Evolutionary conservation across 2,797 vertebrate genomes (phyloP).

Genomic region (Platalea minor): DNA sequence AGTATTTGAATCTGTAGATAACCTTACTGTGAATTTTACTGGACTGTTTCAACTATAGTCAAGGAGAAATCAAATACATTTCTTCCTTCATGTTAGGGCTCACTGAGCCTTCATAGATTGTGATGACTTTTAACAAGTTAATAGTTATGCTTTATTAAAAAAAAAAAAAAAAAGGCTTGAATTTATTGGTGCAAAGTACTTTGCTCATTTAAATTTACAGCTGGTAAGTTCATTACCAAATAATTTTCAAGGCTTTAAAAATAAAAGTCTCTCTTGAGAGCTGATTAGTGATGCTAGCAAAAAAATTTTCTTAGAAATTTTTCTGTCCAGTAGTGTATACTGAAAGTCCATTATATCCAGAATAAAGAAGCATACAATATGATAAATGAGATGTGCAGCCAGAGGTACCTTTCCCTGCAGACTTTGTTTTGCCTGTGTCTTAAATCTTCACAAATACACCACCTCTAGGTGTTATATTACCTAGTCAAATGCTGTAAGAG

Average conservation of each 20-base stretch:
- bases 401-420: neutral
- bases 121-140: neutral
- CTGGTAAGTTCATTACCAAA: neutral
- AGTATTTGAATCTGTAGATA: neutral
- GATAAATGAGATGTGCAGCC: neutral
- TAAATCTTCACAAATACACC: neutral
- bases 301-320: neutral
- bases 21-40: neutral
- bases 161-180: neutral
- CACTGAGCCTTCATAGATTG: neutral
- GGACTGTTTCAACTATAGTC: neutral
- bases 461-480: neutral
- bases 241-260: neutral
- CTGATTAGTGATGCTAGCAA: neutral
- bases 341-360: neutral
- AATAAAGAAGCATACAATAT: neutral
- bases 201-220: neutral
- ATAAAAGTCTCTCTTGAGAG: neutral
- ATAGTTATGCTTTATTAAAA: neutral
- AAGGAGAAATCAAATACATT: neutral
- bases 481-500: neutral
- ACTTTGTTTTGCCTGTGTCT: neutral
- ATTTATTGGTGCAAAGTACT: neutral
- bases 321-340: neutral
- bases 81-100: neutral